Base-by-base conservation (phyloP, 2,888 invertebrate species). In the Oeneis ivallda region DNA sequence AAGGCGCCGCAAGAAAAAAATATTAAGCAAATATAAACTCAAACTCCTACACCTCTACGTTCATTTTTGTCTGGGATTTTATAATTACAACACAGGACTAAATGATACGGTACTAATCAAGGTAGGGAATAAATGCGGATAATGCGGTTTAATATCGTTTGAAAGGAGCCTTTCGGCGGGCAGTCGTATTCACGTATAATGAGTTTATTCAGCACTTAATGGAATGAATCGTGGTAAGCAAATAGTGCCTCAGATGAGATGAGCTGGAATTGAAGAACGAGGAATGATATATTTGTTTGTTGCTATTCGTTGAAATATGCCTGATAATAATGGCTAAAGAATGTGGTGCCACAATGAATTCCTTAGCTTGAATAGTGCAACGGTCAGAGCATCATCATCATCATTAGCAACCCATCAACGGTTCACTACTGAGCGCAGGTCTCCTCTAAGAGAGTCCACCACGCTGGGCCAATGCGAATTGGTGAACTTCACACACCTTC, bases 101-200 rank as follows among this genome's bases (percentile, higher is more conserved):
- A 92, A 91, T 91, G 90, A 91, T 90, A 91, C 87, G 89, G 89
- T 89, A 87, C 89, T 91, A 92, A 92, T 92, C 92, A 92, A 91
- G 82, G 82, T 80, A 76, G 82, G 85, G 87, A 86, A 90, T 91
- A 90, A 91, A 89, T 82, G 89, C 84, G 84, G 87, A 87, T 92
- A 89, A 90, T 88, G 89, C 79, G 85, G 85, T 89, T 86, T 89
- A 87, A 91, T 90, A 90, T 89, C 84, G 82, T 86, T 85, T 88
- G 87, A 90, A 91, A 89, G 84, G 87, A 86, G 74, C 81, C 87
- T 89, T 90, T 91, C 89, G 89, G 86, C 87, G 88, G 87, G 86
- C 78, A 86, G 89, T 86, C 86, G 80, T 72, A 90, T 92, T 91
- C 89, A 88, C 71, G 72, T 75, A 77, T 91, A 92, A 92, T 91